Percentiles rank a stretch among this genome's conserved stretches.
These are phyloP conservation scores for Belonocnema kinseyi DNA, from an alignment of 1,140 invertebrate genomes.

Conservation along the genomic window DNA sequence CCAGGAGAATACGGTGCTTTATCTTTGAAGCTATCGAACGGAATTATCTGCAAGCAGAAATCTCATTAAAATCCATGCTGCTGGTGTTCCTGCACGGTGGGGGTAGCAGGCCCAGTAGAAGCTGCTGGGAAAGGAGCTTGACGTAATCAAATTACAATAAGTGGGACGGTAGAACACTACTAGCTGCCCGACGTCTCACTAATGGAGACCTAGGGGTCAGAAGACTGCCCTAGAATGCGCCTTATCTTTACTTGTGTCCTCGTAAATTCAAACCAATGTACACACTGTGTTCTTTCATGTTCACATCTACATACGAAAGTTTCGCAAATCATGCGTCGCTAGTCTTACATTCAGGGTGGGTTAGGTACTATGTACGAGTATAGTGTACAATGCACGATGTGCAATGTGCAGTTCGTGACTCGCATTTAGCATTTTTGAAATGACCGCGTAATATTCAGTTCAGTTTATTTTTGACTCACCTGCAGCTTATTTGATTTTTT, in stretches of 20 bases:
- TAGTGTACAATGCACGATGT: constrained; percentile 2
- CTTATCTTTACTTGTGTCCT: constrained; percentile 36
- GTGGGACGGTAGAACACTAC: constrained; percentile 42
- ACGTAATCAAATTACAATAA: constrained; percentile 62
- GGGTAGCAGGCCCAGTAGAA: not conserved
- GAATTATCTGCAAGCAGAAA: constrained; percentile 56
- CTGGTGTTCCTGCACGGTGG: constrained; percentile 27
- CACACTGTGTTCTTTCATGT: constrained; percentile 29
- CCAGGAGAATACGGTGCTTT: constrained; percentile 21
- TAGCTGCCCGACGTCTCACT: constrained; percentile 46
- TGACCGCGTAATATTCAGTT: constrained; percentile 16
- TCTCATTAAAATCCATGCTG: constrained; percentile 60
- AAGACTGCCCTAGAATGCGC: constrained; percentile 38
- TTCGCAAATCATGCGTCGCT: constrained; percentile 31
- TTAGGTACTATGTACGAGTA: not conserved
- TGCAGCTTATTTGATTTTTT: constrained; percentile 47
- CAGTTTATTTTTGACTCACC: constrained; percentile 41
- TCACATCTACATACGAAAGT: constrained; percentile 35
- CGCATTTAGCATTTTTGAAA: constrained; percentile 1
- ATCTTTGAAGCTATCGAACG: constrained; percentile 39
- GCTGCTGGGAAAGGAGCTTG: constrained; percentile 34
- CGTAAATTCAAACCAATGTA: constrained; percentile 25
- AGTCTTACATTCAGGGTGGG: not conserved
- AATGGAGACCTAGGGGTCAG: constrained; percentile 57
- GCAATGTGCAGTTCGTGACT: not conserved